These are phyloP conservation scores for Aphrophora alni DNA, from an alignment of 2,888 invertebrate genomes.

Conservation along the genomic window DNA sequence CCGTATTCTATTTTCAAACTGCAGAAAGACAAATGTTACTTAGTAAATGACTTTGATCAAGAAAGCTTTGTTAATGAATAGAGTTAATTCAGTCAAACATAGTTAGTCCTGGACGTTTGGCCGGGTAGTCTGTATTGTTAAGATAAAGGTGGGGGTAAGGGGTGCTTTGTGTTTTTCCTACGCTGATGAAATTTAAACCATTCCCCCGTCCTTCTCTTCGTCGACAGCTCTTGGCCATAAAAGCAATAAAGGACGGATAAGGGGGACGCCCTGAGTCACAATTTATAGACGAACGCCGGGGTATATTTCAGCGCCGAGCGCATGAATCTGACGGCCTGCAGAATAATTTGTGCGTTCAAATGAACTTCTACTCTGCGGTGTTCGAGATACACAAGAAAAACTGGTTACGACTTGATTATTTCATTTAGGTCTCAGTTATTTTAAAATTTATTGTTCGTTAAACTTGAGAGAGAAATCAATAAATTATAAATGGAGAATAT, in stretches of 20 bases:
- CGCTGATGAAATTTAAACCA: constrained; percentile 50
- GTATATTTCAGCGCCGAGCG: constrained; percentile 49
- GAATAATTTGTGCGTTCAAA: constrained; percentile 44
- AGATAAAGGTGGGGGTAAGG: constrained; percentile 38
- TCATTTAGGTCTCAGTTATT: neutral
- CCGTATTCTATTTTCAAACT: too few species aligned
- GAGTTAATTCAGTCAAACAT: constrained; percentile 38
- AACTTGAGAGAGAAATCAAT: too few species aligned
- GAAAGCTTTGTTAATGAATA: constrained; percentile 23
- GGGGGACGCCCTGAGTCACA: constrained; percentile 46
- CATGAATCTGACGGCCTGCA: constrained; percentile 45
- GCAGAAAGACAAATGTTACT: too few species aligned
- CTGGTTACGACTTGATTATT: neutral
- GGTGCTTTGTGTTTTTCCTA: constrained; percentile 45
- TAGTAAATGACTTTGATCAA: neutral
- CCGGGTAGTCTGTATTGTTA: constrained; percentile 39
- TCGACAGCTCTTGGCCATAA: constrained; percentile 51
- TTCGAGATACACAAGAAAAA: constrained; percentile 10
- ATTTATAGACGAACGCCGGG: constrained; percentile 50
- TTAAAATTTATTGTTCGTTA: too few species aligned
- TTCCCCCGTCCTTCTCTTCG: constrained; percentile 46
- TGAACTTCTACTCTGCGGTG: constrained; percentile 33
- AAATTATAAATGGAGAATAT: too few species aligned
- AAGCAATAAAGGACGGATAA: constrained; percentile 51
- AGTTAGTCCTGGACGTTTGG: constrained; percentile 27